These are phyloP conservation scores for Teleogryllus oceanicus DNA, from an alignment of 2,888 invertebrate genomes.

Conservation along the genomic window DNA sequence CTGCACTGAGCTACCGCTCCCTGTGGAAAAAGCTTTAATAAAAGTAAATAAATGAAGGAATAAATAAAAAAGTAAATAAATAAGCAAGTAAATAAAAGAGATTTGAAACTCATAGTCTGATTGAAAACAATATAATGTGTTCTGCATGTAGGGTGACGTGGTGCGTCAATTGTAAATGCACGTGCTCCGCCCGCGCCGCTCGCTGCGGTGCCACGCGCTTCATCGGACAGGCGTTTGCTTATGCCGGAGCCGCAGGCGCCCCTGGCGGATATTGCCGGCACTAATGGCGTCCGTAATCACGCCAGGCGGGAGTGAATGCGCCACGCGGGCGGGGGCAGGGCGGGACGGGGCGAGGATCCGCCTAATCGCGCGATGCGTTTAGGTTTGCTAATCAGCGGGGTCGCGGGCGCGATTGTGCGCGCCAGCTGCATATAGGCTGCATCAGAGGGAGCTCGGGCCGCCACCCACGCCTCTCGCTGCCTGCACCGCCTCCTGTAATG, in stretches of 20 bases:
- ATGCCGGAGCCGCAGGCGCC: not conserved
- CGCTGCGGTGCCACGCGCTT: not conserved
- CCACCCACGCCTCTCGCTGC: not conserved
- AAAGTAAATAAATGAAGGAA: no score
- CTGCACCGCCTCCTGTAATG: not conserved
- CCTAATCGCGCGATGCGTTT: constrained; percentile 9
- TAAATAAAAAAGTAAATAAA: no score
- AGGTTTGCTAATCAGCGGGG: constrained; percentile 18
- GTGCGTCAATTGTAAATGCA: no score
- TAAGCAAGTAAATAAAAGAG: no score
- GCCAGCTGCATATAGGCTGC: constrained; percentile 10
- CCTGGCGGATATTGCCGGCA: constrained; percentile 6
- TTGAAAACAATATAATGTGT: no score
- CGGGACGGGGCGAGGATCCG: not conserved
- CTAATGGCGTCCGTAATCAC: not conserved
- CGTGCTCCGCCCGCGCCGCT: not conserved
- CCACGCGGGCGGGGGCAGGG: not conserved
- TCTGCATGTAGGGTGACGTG: no score
- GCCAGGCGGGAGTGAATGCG: not conserved
- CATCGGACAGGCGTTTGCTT: no score
- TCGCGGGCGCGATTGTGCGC: constrained; percentile 6
- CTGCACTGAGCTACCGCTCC: no score
- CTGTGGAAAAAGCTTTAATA: no score
- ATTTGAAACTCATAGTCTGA: no score
- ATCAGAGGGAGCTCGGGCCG: not conserved